These are phyloP conservation scores for Pinna nobilis DNA, from an alignment of 1,140 invertebrate species.

Conservation along the genomic window DNA sequence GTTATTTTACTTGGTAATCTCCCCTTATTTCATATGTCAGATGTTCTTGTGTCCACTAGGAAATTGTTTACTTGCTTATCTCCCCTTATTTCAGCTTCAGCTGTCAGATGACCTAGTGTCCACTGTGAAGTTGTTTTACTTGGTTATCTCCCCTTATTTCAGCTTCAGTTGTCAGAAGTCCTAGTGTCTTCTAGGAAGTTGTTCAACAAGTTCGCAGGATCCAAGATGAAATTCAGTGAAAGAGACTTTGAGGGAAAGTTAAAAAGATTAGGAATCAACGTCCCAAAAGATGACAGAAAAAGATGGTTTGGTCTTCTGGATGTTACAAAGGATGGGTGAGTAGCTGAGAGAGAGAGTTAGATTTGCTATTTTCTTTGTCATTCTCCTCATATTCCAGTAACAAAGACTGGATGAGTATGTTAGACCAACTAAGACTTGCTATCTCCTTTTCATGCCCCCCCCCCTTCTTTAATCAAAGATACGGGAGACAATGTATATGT, in stretches of 20 bases:
- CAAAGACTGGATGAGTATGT: too few relatives aligned
- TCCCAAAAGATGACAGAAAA: conserved; percentile 75
- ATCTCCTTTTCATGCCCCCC: too few relatives aligned
- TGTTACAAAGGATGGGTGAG: conserved; percentile 65
- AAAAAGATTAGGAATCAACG: conserved; percentile 73
- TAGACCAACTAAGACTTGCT: too few relatives aligned
- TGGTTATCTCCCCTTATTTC: conserved; percentile 62
- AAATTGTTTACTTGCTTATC: too few relatives aligned
- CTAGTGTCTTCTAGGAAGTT: conserved; percentile 95
- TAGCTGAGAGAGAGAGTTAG: neutral
- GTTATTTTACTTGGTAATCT: conserved; percentile 10
- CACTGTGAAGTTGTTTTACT: too few relatives aligned
- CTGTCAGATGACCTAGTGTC: too few relatives aligned
- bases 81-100: conserved; percentile 80
- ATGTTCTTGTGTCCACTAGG: too few relatives aligned
- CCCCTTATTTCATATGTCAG: too few relatives aligned
- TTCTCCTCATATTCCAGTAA: too few relatives aligned
- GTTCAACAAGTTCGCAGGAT: conserved; percentile 90
- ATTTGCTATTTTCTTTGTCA: neutral
- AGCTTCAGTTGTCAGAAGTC: conserved; percentile 98
- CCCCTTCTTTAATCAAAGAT: too few relatives aligned
- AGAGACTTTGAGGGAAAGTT: conserved; percentile 93
- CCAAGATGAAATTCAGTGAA: conserved; percentile 63
- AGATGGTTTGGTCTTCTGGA: conserved; percentile 83
- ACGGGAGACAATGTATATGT: too few relatives aligned